phyloP scores from a whole-genome alignment of 2,797 vertebrate species.

The Tympanoctomys barrerae region DNA sequence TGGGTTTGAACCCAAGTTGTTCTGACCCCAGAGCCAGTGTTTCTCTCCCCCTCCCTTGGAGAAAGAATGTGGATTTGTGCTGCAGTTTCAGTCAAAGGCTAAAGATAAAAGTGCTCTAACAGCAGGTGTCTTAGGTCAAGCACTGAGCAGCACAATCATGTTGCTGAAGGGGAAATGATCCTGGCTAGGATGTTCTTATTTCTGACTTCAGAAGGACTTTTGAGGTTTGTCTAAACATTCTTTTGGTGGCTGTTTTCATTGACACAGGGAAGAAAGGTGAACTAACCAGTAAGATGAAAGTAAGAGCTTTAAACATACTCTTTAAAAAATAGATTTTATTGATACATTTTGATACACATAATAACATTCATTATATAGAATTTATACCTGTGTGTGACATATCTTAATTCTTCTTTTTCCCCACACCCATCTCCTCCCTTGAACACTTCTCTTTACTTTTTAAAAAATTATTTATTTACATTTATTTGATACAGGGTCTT shows the following conservation, averaged over 20 bases:
- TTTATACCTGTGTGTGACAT: background rate
- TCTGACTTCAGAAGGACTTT: slow-evolving; percentile 44
- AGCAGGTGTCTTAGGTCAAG: slow-evolving; percentile 59
- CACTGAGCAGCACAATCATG: background rate
- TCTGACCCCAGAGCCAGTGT: background rate
- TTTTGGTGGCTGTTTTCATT: slow-evolving; percentile 46
- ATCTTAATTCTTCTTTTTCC: background rate
- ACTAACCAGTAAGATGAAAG: slow-evolving; percentile 60
- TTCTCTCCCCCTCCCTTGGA: background rate
- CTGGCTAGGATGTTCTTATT: background rate
- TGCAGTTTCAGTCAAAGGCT: slow-evolving; percentile 58
- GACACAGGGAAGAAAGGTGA: slow-evolving; percentile 35
- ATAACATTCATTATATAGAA: background rate
- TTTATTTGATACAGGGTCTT: no score
- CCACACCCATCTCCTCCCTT: background rate
- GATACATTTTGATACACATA: background rate
- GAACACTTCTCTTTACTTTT: background rate
- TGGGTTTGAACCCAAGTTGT: slow-evolving; percentile 44
- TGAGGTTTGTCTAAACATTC: slow-evolving; percentile 52
- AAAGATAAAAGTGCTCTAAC: slow-evolving; percentile 46
- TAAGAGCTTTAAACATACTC: background rate
- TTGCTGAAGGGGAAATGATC: background rate
- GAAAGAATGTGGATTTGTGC: slow-evolving; percentile 19
- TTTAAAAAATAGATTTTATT: background rate
- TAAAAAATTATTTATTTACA: no score